phyloP scores from a whole-genome alignment of 2,113 vertebrate genomes.

The Cryptoleucopteryx plumbea region DNA sequence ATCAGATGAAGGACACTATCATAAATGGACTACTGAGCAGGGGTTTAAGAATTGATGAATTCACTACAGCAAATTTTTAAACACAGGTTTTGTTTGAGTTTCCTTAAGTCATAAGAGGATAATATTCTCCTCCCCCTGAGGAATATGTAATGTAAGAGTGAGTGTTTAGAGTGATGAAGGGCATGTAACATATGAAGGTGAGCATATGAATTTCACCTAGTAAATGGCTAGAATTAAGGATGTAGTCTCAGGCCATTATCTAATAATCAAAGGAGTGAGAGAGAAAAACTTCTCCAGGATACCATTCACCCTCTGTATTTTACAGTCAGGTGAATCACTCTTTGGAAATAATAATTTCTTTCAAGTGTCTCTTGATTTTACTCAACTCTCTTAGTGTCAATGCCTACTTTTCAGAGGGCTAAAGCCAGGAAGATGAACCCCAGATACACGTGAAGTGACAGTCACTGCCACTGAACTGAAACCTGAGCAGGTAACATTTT shows the following conservation, averaged over 20 bases:
- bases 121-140: neutral
- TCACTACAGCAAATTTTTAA: neutral
- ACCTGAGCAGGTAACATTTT: neutral
- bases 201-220: neutral
- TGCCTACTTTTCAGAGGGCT: neutral
- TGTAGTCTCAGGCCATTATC: neutral
- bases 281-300: neutral
- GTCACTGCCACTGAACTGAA: neutral
- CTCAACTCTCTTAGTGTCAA: neutral
- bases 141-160: neutral
- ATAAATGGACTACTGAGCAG: neutral
- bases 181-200: neutral
- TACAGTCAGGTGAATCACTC: neutral
- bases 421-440: neutral
- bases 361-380: neutral
- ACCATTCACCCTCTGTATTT: neutral
- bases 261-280: neutral
- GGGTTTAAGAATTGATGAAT: neutral
- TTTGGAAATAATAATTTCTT: neutral
- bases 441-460: neutral
- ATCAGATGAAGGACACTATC: neutral
- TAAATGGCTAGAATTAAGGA: neutral
- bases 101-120: neutral
- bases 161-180: neutral
- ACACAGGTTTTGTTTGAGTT: neutral